These are phyloP conservation scores for Papilio protenor DNA, from an alignment of 2,888 invertebrate genomes.

Conservation along the genomic window DNA sequence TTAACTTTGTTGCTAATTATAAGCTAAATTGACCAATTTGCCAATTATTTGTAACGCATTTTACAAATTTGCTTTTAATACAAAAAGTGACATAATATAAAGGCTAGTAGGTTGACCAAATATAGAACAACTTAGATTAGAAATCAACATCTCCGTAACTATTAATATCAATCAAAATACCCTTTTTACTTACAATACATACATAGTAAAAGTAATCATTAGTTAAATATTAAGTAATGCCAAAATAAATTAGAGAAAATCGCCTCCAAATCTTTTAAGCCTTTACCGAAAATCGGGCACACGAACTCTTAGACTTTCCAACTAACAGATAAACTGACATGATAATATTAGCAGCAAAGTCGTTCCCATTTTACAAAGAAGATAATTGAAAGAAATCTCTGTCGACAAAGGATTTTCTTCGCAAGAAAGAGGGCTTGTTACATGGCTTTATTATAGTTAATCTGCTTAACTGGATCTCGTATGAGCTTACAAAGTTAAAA, in stretches of 20 bases:
- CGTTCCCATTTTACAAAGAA: conserved; percentile 9
- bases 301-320: not conserved
- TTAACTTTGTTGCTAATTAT: not conserved
- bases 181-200: too few relatives aligned
- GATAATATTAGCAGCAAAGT: not conserved
- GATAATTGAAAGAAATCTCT: conserved; percentile 5
- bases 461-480: conserved; percentile 3
- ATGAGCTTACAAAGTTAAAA: conserved; percentile 9
- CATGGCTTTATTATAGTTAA: conserved; percentile 11
- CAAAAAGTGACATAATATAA: too few relatives aligned
- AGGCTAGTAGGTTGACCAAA: too few relatives aligned
- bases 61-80: not conserved
- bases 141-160: too few relatives aligned
- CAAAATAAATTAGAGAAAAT: not conserved
- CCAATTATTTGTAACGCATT: not conserved
- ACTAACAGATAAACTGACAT: not conserved
- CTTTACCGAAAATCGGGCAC: not conserved
- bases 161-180: too few relatives aligned
- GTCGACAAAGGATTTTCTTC: conserved; percentile 10
- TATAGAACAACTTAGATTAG: too few relatives aligned
- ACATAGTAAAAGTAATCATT: too few relatives aligned
- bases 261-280: not conserved
- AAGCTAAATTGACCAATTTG: not conserved
- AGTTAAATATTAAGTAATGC: not conserved
- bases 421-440: not conserved